Base-by-base conservation (phyloP, 2,888 invertebrate genomes). In the Heliconius aoede region DNA sequence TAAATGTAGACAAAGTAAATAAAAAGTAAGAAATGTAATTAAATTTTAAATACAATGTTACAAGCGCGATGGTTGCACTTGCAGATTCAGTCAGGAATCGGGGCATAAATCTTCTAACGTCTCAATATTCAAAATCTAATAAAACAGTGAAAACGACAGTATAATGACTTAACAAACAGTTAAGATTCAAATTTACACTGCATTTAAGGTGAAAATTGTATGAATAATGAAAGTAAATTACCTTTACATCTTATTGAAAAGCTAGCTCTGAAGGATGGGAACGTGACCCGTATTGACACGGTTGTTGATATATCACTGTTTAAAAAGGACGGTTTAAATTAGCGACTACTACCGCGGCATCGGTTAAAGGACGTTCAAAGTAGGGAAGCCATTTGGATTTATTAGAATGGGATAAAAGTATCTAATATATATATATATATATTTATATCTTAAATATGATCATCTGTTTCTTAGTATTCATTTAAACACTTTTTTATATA, bases 261-360 rank as follows among this genome's bases (percentile, higher is more conserved):
- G 32, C 65, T 65, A 46, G 58, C 51, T 73, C n/a, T 67, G 24
- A n/a, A 51, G 60, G 55, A 77, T 32, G 65, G 75, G 30, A 79
- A 61, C 64, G 61, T 82, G 77, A 87, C 87, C 88, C 80, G 85
- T 86, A 79, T 72, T n/a, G 21, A 78, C 9, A 1, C 9, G 11
- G 81, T 83, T 92, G 90, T 92, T 92, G 87, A 85, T 88, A 89
- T 86, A 84, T 83, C 80, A 80, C 79, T 93, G 86, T 93, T 93
- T 92, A 89, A 83, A 79, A 86, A 93, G 93, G 93, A 93, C 87
- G 86, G 87, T 84, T 85, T 82, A 87, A 91, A 91, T 93, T 93
- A 93, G 93, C 93, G 86, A 85, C 86, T 91, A 85, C 93, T 93
- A 93, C 93, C 87, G 93, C 93, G 93, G 93, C 86, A 75, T 80